Percentiles rank a stretch among this genome's conserved stretches.
These are phyloP conservation scores for Balearica regulorum DNA, from an alignment of 2,797 vertebrate species.

Conservation along the genomic window DNA sequence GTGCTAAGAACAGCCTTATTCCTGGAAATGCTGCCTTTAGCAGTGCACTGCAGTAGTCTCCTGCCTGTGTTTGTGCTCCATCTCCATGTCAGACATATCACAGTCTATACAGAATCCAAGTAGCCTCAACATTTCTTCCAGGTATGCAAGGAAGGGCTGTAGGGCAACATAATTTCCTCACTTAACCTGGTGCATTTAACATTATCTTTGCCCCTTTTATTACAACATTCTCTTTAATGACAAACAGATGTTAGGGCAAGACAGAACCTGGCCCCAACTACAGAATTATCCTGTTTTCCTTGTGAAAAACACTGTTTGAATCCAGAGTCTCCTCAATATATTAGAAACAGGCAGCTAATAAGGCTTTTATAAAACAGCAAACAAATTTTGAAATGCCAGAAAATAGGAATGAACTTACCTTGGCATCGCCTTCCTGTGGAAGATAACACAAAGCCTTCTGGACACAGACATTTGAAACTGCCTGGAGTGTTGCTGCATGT, in stretches of 20 bases:
- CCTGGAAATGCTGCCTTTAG: not conserved
- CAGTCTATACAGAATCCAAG: not conserved
- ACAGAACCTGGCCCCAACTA: constrained; percentile 12
- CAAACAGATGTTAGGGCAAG: constrained; percentile 46
- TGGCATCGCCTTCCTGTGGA: constrained; percentile 88
- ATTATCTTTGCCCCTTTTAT: not conserved
- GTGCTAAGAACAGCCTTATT: not conserved
- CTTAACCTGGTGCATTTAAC: not conserved
- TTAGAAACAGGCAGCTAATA: constrained; percentile 31
- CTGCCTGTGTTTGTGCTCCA: not conserved
- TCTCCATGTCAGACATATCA: not conserved
- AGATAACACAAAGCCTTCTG: constrained; percentile 89
- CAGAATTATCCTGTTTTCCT: constrained; percentile 38
- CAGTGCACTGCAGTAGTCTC: not conserved
- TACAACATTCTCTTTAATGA: constrained; percentile 4
- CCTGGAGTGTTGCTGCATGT: constrained; percentile 92
- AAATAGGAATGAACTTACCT: constrained; percentile 77
- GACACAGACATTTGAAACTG: constrained; percentile 91
- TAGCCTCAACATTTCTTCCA: not conserved
- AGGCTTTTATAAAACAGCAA: constrained; percentile 44
- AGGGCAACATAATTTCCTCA: not conserved
- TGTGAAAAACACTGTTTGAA: constrained; percentile 19
- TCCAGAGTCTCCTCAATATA: not conserved
- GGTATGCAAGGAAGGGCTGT: not conserved
- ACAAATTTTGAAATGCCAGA: constrained; percentile 24